Evolutionary conservation across 1,140 invertebrate species (phyloP).

Genomic region (Bombus superbus): DNA sequence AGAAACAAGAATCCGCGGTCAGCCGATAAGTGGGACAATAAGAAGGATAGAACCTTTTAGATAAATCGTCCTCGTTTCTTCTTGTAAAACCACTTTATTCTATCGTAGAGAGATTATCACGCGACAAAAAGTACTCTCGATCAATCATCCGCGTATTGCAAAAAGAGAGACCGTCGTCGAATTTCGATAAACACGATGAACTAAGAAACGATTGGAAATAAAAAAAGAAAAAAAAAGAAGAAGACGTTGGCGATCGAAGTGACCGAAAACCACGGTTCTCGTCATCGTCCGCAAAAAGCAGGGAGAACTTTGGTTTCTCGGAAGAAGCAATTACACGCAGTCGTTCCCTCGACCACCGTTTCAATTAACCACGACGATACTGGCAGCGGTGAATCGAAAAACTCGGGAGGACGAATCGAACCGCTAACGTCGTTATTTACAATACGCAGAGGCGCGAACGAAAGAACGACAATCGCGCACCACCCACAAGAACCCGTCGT

Average conservation of each 20-base stretch:
- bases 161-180: neutral
- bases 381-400: neutral
- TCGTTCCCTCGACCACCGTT: slow-evolving; percentile 40
- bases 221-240: neutral
- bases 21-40: too few relatives aligned
- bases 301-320: neutral
- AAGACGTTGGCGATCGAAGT: neutral
- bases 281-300: neutral
- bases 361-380: slow-evolving; percentile 40
- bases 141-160: neutral
- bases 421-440: slow-evolving; percentile 14
- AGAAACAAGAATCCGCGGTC: too few relatives aligned
- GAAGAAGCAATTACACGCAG: slow-evolving; percentile 32
- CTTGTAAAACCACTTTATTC: neutral
- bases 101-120: neutral
- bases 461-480: neutral
- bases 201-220: neutral
- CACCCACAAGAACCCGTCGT: neutral
- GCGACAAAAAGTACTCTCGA: neutral
- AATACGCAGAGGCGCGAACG: neutral
- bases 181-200: neutral
- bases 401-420: neutral
- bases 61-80: too few relatives aligned
- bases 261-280: neutral
- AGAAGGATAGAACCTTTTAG: too few relatives aligned